Base-by-base conservation (phyloP, 2,888 invertebrate genomes). In the Lycophotia porphyrea region DNA sequence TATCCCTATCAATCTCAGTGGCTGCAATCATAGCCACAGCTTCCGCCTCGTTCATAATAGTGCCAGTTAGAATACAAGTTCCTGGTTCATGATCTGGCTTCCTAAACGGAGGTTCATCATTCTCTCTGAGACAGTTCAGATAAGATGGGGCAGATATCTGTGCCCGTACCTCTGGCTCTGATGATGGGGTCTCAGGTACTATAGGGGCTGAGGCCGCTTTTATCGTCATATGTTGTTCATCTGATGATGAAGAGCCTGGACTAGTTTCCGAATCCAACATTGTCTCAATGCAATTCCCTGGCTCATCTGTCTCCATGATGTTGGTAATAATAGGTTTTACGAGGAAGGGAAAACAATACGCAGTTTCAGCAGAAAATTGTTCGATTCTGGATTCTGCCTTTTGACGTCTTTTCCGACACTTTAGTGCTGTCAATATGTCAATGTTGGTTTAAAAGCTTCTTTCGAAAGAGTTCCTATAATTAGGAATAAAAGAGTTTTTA, bases 141-240 rank as follows among this genome's bases (percentile, higher is more conserved):
- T 95, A 95, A 0, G 93, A 94, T 1, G 96, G 96, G 0, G 96
- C 96, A 0, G 96, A 96, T 39, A 89, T 90, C 77, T 96, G 94
- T 0, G 85, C 76, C 72, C 90, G 91, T 31, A 91, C 61, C 15
- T 73, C 72, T 1, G 70, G 55, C 2, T 82, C 86, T 39, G 86
- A 84, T 2, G 84, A 11, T 4, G 80, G 31, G 11, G 74, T 61
- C 2, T 2, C 18, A 15, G 89, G 89, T 0, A 87, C 70, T 0
- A 88, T 78, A 0, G 93, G 94, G 0, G 88, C 92, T 1, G 95
- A 95, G 0, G 88, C 88, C 0, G 92, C 90, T 75, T 92, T 92
- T 0, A 87, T 83, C 34, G 83, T 74, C 15, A 49, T 73, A 13
- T 18, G 31, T 52, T 78, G 78, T 7, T 64, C 44, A 27, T 34